These are phyloP conservation scores for Drosophila ironensis DNA, from an alignment of 1,140 invertebrate genomes.

Conservation along the genomic window DNA sequence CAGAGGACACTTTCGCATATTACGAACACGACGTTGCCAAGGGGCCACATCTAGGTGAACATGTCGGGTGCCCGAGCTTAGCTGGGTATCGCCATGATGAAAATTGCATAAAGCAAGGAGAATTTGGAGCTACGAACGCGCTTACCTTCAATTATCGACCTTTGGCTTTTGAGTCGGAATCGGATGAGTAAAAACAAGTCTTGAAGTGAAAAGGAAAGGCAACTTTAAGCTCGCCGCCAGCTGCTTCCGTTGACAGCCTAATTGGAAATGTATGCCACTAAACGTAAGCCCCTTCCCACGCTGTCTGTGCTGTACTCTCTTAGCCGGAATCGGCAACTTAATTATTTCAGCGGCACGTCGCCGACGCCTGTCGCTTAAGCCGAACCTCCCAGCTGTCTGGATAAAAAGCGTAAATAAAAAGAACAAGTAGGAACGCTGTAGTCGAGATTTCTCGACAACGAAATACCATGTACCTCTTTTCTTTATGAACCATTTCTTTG, in stretches of 20 bases:
- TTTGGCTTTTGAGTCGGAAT: neutral
- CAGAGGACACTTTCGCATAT: constrained; percentile 22
- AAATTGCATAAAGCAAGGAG: neutral
- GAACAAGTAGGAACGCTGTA: no score
- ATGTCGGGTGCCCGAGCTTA: constrained; percentile 1
- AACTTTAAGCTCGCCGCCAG: constrained; percentile 26
- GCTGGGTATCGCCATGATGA: neutral
- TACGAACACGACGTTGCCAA: constrained; percentile 21
- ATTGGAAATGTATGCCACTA: constrained; percentile 69
- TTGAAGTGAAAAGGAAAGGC: neutral
- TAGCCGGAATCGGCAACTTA: constrained; percentile 61
- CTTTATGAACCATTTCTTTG: no score
- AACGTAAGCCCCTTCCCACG: constrained; percentile 31
- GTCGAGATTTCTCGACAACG: no score
- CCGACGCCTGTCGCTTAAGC: constrained; percentile 51
- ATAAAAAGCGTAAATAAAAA: constrained; percentile 38
- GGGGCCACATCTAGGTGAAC: neutral
- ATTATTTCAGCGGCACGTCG: constrained; percentile 75
- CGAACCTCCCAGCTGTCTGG: constrained; percentile 61
- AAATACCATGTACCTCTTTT: no score
- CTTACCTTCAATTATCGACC: constrained; percentile 7
- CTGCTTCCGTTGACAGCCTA: constrained; percentile 43
- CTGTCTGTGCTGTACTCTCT: constrained; percentile 4
- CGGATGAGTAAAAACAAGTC: neutral
- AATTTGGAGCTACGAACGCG: neutral